Conservation (phyloP, 2,797 vertebrate genomes). For the Microchirus variegatus region DNA sequence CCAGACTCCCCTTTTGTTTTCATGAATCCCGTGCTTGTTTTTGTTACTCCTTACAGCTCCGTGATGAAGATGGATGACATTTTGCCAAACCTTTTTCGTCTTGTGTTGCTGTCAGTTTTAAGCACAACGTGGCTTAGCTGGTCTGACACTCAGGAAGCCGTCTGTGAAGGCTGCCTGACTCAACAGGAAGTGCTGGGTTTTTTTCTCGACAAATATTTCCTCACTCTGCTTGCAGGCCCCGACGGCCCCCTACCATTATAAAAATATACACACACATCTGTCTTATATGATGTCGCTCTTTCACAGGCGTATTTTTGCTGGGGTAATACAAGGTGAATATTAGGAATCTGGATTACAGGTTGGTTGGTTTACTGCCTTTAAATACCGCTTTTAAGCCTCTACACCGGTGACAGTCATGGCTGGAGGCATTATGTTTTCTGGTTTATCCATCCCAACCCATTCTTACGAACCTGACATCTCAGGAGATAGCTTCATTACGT, state of each 20-base stretch:
- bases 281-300: slow-evolving; percentile 12
- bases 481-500: not conserved
- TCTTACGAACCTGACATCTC: not conserved
- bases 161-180: slow-evolving; percentile 21
- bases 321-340: not conserved
- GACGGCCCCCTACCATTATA: slow-evolving; percentile 10
- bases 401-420: not conserved
- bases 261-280: slow-evolving; percentile 13
- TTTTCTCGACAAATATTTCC: slow-evolving; percentile 60
- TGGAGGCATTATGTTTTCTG: not conserved
- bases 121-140: slow-evolving; percentile 7
- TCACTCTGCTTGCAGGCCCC: slow-evolving; percentile 34
- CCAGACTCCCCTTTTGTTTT: slow-evolving; percentile 10
- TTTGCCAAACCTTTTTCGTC: not conserved
- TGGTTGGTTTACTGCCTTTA: not conserved
- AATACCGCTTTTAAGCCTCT: not conserved
- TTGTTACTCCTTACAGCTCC: not conserved
- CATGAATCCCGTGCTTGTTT: slow-evolving; percentile 12
- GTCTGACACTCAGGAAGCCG: slow-evolving; percentile 46
- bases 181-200: slow-evolving; percentile 53
- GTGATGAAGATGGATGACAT: slow-evolving; percentile 10
- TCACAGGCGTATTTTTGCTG: not conserved
- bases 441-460: not conserved
- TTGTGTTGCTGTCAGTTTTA: slow-evolving; percentile 13
- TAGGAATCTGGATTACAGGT: not conserved